Base-by-base conservation (phyloP, 2,113 vertebrate species). In the Poicephalus meyeri region DNA sequence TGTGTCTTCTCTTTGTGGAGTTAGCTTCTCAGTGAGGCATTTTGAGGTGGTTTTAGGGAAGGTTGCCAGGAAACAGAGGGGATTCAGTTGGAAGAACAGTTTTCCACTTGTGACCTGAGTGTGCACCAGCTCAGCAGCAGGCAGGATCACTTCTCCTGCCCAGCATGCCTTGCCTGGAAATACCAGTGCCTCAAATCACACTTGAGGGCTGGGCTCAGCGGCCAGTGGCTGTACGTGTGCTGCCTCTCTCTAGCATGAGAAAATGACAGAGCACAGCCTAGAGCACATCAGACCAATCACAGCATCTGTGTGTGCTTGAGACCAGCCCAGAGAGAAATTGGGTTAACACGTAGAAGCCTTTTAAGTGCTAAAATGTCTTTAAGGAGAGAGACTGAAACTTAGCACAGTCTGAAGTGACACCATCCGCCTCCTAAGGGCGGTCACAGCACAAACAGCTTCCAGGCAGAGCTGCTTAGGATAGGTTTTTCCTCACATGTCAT, bases 261-360 rank as follows among this genome's bases (percentile, higher is more conserved):
- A 84, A 65, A 89, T 82, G 71, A 39, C 52, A 44, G 33, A 24
- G 13, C 66, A 4, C 37, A 53, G 37, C 72, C n/a, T 60, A 19
- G 39, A 69, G 56, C 3, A 0, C 71, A 29, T 53, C 72, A 64
- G 80, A 47, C 31, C 94, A 76, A 94, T 91, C 78, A 76, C 87
- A 95, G 78, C 78, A 79, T 92, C 55, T 91, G 5, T 46, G 58
- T 28, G 26, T 55, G 46, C 86, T 84, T 39, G 24, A 80, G 72
- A 68, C 63, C 42, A 83, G 66, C 85, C 85, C 41, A 69, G 64
- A 44, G 58, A 71, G 55, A 73, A 90, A 91, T 64, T 92, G 71
- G 80, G 56, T 87, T 89, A 82, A 87, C 72, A 9, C 3, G 25
- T 73, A 33, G 72, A 52, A 96, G 15, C 50, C 24, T 88, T 91